Conservation (phyloP, 2,888 invertebrate genomes). For the Perizoma affinitatum region DNA sequence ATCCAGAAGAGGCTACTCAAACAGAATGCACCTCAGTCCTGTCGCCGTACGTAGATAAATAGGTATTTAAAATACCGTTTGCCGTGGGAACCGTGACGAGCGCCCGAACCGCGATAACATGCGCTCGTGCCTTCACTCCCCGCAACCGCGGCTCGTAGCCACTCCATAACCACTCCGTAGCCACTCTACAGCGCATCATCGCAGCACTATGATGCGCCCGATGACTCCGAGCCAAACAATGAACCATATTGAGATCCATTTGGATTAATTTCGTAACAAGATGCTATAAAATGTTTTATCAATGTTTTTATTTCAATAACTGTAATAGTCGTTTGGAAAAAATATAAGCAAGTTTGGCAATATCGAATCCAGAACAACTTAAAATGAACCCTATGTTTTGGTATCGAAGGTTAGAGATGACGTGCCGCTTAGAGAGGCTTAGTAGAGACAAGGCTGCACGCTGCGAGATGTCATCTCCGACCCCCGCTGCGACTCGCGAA, state of each 20-base stretch:
- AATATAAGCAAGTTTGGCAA: conserved; percentile 58
- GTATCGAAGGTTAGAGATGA: conserved; percentile 37
- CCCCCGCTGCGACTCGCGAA: conserved; percentile 78
- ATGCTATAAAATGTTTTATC: conserved; percentile 69
- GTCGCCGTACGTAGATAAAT: conserved; percentile 78
- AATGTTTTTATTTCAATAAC: conserved; percentile 75
- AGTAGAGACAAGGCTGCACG: conserved; percentile 73
- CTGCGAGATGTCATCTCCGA: conserved; percentile 82
- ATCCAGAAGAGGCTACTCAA: conserved; percentile 82
- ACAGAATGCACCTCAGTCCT: conserved; percentile 75
- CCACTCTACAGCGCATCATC: conserved; percentile 36
- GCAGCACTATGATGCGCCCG: conserved; percentile 11
- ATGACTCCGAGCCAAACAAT: conserved; percentile 69
- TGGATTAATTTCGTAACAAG: conserved; percentile 76
- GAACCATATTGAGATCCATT: conserved; percentile 76
- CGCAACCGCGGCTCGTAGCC: conserved; percentile 42
- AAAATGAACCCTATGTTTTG: conserved; percentile 49
- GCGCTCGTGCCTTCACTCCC: conserved; percentile 54
- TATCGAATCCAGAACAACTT: conserved; percentile 36
- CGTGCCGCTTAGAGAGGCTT: conserved; percentile 43
- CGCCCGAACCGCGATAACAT: conserved; percentile 68
- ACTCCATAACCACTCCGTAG: conserved; percentile 26
- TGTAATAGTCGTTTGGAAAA: conserved; percentile 58
- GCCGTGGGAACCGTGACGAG: conserved; percentile 80
- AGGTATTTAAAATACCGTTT: conserved; percentile 82